Evolutionary conservation across 1,140 invertebrate genomes (phyloP), one percentile per base, ranked within the genome.

Genomic region (Neodiprion virginianus): DNA sequence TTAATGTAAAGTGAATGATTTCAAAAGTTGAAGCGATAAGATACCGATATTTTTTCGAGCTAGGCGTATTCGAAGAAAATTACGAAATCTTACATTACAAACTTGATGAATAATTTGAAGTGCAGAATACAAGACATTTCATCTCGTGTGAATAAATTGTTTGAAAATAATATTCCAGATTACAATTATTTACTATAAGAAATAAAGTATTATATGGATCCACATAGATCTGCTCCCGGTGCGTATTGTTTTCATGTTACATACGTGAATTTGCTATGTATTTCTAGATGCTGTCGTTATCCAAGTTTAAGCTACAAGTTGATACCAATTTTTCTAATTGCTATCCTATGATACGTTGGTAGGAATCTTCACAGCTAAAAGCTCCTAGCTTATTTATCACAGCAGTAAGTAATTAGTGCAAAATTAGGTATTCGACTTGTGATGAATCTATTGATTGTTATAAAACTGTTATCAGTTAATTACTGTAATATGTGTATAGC

Each of bases 361-460:
- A 61, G 53, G 53, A 61, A 61, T 12, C 53, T 61, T 61, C 53
- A 61, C 7, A 61, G 53, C 53, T 61, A 61, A 61, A 61, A 61
- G 53, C 53, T 61, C 53, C 53, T 61, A 61, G 1, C 53, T 61
- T 61, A 61, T 61, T 61, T 61, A 61, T 61, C 53, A 61, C 53
- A 61, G 53, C 53, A 61, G 53, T 61, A 61, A 61, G 11, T 61
- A 61, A 61, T 61, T 61, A 61, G 53, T 61, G 53, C 53, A 61
- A 61, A 61, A 61, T 1, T 12, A 40, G 28, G 11, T 61, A 61
- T 61, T 61, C 53, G n/a, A 61, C 53, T 61, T 61, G 53, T 61
- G 53, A 61, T 61, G n/a, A 61, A 61, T 61, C 53, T 61, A 61
- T n/a, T 61, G 53, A 61, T 61, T 61, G 53, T 61, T 61, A 61